Base-by-base conservation (phyloP, 2,797 vertebrate species). In the Diglossa cyanea region DNA sequence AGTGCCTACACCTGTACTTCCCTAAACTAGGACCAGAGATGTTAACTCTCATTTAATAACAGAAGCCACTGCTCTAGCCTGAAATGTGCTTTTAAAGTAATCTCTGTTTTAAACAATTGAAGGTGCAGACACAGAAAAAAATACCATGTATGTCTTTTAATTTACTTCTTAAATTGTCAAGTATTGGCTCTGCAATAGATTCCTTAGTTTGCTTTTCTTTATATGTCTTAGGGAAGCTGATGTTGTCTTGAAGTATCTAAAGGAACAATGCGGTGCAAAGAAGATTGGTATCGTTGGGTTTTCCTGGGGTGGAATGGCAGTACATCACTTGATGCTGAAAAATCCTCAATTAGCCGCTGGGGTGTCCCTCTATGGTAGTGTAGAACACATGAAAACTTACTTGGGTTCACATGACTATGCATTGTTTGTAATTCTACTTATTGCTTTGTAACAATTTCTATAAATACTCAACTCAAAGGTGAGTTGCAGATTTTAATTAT, bases 271-370 rank as follows among this genome's bases (percentile, higher is more conserved):
- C 55, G 97, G 96, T 19, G 98, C 95, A 82, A 98, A 97, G 96
- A 98, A 94, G 65, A 96, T 99, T 17, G 99, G 98, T 72, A 75
- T 98, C 5, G 98, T 99, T 94, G 99, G 99, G 48, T 99, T 99
- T 97, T 99, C 99, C 97, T 99, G 99, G 99, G 99, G 99, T 80
- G 99, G 99, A 65, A 68, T 97, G n/a, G 98, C 98, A 51, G 98
- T 98, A 67, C 99, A 99, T 93, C 98, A 99, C 73, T 40, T 99
- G 88, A 97, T 98, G 94, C 96, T 98, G 85, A 98, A 97, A 35
- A 99, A 98, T 86, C 97, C 98, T n/a, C 98, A 99, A 53, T 68
- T 99, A 89, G 97, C 97, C 82, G 98, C 99, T 20, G 99, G 98
- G 31, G 99, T 99, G 74, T 99, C 99, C 3, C 60, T 98, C 86